Evolutionary conservation across 2,888 invertebrate species (phyloP), one percentile per base, ranked within the genome.

Genomic region (Drosophila barbarae): DNA sequence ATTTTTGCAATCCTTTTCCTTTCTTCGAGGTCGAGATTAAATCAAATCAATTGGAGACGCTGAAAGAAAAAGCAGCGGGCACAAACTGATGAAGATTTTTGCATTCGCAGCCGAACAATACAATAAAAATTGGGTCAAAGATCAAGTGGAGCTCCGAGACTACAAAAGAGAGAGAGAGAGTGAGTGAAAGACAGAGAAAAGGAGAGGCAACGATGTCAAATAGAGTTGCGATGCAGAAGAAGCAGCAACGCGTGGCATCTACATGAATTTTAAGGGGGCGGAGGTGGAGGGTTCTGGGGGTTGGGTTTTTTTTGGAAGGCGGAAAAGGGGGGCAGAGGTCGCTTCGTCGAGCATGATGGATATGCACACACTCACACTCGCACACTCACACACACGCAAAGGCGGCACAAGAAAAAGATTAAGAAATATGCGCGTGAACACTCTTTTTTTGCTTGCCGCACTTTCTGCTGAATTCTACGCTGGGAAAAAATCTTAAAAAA

Each of bases 51-150:
- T 73, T 73, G 70, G 72, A 81, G 66, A 67, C 76, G 64, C 53
- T 57, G 32, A 18, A n/a, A 15, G 26, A 41, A 59, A 44, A 38
- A 26, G 15, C 51, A 61, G 32, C 26, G 69, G 28, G 75, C 57
- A 39, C 42, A 21, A 44, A 50, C 57, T 57, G 73, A 28, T 36
- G 66, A 39, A 77, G 74, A 73, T 85, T 82, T 82, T 79, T 71
- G 73, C 73, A 81, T 84, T 80, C 73, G 73, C 74, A 73, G 71
- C 69, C 72, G 78, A 81, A 84, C 84, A 85, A 82, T 85, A 81
- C 74, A 73, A 74, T 82, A 73, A 76, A 85, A 83, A 85, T 85
- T 83, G 81, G 82, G 82, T 85, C 82, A 83, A 83, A 83, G 82
- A 83, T 85, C 82, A 83, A 85, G 82, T 84, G 84, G 85, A 82